phyloP scores from a whole-genome alignment of 1,140 invertebrate genomes.

The Chlorops oryzae region DNA sequence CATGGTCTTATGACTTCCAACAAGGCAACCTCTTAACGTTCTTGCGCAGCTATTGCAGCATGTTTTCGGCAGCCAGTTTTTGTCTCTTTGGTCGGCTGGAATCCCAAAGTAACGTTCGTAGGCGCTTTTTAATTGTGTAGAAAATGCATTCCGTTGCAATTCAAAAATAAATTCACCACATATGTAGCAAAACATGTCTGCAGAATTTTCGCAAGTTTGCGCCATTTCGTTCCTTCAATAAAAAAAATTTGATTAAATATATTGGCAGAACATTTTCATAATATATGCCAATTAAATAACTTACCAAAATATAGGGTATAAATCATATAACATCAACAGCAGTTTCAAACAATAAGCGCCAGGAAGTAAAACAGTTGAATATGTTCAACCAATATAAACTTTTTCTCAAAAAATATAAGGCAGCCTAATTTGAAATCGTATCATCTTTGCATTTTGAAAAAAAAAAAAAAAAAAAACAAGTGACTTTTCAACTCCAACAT shows the following conservation, averaged over 20 bases:
- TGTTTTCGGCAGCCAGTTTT: neutral
- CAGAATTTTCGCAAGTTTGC: neutral
- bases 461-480: too few species aligned
- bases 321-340: too few species aligned
- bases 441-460: too few species aligned
- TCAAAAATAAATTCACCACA: neutral
- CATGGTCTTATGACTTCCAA: constrained; percentile 3
- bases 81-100: neutral
- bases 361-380: too few species aligned
- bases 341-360: too few species aligned
- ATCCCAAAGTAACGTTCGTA: neutral
- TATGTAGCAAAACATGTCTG: constrained; percentile 1
- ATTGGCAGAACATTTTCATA: too few species aligned
- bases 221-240: neutral
- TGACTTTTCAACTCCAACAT: too few species aligned
- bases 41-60: neutral
- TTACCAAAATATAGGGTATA: too few species aligned
- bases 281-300: too few species aligned
- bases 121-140: neutral
- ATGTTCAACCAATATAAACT: too few species aligned
- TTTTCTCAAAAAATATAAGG: too few species aligned
- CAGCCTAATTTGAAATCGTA: too few species aligned
- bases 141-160: neutral
- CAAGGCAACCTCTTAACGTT: neutral
- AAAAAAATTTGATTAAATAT: neutral